Evolutionary conservation across 2,113 vertebrate genomes (phyloP), one percentile per base, ranked within the genome.

Genomic region (Leuciscus idus): DNA sequence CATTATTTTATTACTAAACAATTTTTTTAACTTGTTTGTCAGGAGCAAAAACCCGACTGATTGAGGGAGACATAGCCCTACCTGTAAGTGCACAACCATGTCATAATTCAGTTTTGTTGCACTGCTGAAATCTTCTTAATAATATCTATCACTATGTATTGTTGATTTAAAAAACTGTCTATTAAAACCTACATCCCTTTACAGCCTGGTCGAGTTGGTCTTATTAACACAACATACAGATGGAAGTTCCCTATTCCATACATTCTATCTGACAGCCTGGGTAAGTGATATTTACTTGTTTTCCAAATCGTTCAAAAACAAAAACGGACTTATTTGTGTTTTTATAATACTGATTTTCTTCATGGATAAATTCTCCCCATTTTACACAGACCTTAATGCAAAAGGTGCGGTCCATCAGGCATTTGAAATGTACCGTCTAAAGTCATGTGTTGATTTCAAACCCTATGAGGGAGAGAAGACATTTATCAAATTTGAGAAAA

Each of bases 361-460:
- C 0, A 48, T 75, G 39, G 3, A 75, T 48, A 73, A 12, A n/a
- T 78, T 21, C 26, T 9, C 12, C 10, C 55, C 30, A 13, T 81
- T 81, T 50, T 81, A 50, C 59, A 86, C 84, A 95, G 94, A 94
- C 84, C 90, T 94, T 50, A 95, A 94, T 48, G 94, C 94, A 66
- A 95, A 95, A 85, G 94, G 94, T 39, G 92, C 92, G 17, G 95
- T 98, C 89, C 95, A 97, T 72, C 95, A 96, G 86, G 93, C 95
- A 0, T 96, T 98, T 92, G 98, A 99, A 92, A 96, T 97, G 95
- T 99, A 96, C 85, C 95, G 97, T 19, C 94, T 98, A 2, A 98
- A 96, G 90, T 97, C 97, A 17, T 98, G 97, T 52, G 2, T 99
- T 8, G 96, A 98, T 91, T 99, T 99, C 91, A 99, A 98, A 90